Base-by-base conservation (phyloP, 2,113 vertebrate genomes). In the Trochalopteron elliotii region DNA sequence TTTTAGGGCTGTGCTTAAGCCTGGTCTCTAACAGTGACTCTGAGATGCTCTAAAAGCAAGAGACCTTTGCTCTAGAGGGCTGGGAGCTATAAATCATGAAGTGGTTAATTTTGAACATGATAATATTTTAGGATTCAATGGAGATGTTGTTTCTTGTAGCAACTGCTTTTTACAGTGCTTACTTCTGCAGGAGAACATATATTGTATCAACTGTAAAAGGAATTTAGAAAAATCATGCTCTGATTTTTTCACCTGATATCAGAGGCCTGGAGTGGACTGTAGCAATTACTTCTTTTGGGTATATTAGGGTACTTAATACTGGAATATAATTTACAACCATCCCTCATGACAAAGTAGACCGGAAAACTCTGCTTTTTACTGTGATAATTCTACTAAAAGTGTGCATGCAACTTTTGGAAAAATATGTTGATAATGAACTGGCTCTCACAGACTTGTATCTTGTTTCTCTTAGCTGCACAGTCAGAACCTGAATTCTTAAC, bases 161-260 rank as follows among this genome's bases (percentile, higher is more conserved):
- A 90, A 50, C 6, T 63, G 5, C 12, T 30, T 21, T 18, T 37
- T 57, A 16, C 28, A 40, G 20, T 13, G 11, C 27, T 80, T 50
- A n/a, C 16, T 74, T 84, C 64, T 87, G 20, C 37, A 82, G 42
- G 17, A 89, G 4, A 57, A 10, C 5, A 53, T 12, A 9, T 50
- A 33, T 67, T 39, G 42, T 57, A 42, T 15, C 0, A 0, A 49
- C 11, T 9, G 3, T 21, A 47, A 77, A 69, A 77, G 10, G 25
- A 80, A 59, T 47, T 57, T 35, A 37, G 39, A 85, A 35, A 80
- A 88, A 79, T 55, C 17, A 25, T 16, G 8, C 9, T 78, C 61
- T 77, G 39, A 37, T 30, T 94, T 91, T 61, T 27, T 50, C 24
- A 60, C 7, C 23, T 90, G 65, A 44, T 67, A 27, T 45, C 23